Base-by-base conservation (phyloP, 2,797 vertebrate genomes). In the Syngnathus acus region DNA sequence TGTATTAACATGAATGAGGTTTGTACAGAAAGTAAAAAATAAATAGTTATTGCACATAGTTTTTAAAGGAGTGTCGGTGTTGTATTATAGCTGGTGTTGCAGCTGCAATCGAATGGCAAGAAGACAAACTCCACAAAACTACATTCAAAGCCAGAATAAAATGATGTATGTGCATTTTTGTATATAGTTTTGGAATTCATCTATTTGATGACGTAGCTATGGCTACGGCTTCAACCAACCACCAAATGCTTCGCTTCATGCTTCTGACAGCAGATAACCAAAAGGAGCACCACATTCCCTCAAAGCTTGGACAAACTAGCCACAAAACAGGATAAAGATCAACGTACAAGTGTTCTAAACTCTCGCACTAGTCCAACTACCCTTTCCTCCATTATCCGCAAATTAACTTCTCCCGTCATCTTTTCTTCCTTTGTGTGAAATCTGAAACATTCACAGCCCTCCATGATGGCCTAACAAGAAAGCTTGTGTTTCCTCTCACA, bases 361-460 rank as follows among this genome's bases (percentile, higher is more conserved):
- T 64, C 48, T 16, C n/a, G 21, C 32, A 51, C 68, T 32, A 59
- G 66, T 62, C 65, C 55, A 17, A 48, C 45, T 4, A 58, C 71
- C 65, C n/a, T 17, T 65, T 42, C 8, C 50, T 57, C 65, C 59
- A 54, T 64, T 50, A 5, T 66, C 62, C 64, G 23, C 48, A 42
- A 67, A 50, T 67, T 72, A 14, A 42, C 43, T 62, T 48, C 45
- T 71, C 70, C 54, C 61, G 58, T 74, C 72, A 65, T 83, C 74
- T 72, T 77, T 78, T 79, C 69, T 76, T 76, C 75, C 71, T 87
- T 84, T 84, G 79, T 80, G 71, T 72, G 59, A 80, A 76, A 85
- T 87, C 80, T 83, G 77, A 88, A 80, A 81, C 60, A 43, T 78
- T 74, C 23, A 32, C 65, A 45, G 10, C 50, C 51, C n/a, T 40